phyloP scores from a whole-genome alignment of 2,113 vertebrate genomes.

The Merops nubicus region DNA sequence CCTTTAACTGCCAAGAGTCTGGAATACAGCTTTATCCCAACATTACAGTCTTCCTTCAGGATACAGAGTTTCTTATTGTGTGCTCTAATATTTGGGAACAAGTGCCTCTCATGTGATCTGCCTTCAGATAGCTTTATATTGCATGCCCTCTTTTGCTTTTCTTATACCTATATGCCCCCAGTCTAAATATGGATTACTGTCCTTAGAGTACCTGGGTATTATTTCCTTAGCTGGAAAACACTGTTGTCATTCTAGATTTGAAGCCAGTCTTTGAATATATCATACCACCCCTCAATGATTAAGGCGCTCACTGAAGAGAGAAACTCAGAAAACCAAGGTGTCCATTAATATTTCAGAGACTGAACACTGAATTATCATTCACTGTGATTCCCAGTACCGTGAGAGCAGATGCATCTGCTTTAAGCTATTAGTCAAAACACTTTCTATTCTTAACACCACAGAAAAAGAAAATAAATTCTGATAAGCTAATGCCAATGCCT shows the following conservation, averaged over 20 bases:
- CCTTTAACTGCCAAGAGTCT: background rate
- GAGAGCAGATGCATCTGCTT: background rate
- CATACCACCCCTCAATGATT: background rate
- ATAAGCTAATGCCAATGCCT: background rate
- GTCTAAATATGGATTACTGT: background rate
- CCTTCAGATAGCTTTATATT: background rate
- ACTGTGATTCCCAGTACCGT: background rate
- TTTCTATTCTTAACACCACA: background rate
- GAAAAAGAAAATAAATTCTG: background rate
- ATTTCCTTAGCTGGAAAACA: background rate
- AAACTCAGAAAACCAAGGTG: background rate
- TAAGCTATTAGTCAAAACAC: background rate
- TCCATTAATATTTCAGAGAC: background rate
- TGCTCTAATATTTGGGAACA: background rate
- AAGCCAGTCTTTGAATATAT: background rate
- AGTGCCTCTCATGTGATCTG: background rate
- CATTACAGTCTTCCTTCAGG: background rate
- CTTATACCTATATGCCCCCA: rapidly evolving
- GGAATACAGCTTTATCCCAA: background rate
- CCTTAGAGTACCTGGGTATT: background rate
- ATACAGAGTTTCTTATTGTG: background rate
- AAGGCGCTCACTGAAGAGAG: background rate
- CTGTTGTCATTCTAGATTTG: background rate
- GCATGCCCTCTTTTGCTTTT: background rate
- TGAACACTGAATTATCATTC: background rate